Conservation (phyloP, 2,113 vertebrate species). For the Muntiacus muntjak region DNA sequence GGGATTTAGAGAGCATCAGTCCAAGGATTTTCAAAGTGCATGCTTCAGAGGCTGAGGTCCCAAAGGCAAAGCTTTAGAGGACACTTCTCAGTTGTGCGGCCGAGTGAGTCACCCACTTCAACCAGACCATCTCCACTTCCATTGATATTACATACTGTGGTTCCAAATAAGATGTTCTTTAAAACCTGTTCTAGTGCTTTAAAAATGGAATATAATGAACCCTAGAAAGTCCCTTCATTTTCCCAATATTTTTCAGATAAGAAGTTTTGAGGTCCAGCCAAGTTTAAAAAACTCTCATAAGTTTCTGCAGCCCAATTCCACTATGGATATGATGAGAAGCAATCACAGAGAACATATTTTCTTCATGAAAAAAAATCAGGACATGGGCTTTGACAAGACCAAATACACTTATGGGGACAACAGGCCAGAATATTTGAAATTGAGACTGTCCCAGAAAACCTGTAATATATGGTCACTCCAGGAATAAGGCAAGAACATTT, state of each 20-base stretch:
- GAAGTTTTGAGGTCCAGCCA: neutral
- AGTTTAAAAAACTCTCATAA: neutral
- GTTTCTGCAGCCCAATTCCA: neutral
- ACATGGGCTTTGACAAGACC: neutral
- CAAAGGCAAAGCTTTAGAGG: neutral
- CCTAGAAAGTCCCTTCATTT: neutral
- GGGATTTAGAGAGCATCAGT: neutral
- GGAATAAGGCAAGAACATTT: constrained; percentile 30
- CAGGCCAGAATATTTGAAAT: constrained; percentile 37
- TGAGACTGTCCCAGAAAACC: constrained; percentile 23
- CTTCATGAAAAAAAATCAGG: neutral
- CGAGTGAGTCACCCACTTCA: neutral
- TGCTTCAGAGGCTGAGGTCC: neutral
- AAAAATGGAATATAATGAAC: neutral
- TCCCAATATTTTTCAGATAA: neutral
- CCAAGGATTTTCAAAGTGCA: neutral
- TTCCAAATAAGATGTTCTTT: neutral
- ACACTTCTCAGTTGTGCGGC: neutral
- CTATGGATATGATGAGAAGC: neutral
- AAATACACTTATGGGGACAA: neutral
- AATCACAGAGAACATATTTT: constrained; percentile 3
- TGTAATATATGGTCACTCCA: constrained; percentile 30
- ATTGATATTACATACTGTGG: neutral
- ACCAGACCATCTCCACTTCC: neutral
- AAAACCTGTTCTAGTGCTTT: neutral